phyloP scores from a whole-genome alignment of 2,797 vertebrate species.

The Lagocephalus sceleratus region DNA sequence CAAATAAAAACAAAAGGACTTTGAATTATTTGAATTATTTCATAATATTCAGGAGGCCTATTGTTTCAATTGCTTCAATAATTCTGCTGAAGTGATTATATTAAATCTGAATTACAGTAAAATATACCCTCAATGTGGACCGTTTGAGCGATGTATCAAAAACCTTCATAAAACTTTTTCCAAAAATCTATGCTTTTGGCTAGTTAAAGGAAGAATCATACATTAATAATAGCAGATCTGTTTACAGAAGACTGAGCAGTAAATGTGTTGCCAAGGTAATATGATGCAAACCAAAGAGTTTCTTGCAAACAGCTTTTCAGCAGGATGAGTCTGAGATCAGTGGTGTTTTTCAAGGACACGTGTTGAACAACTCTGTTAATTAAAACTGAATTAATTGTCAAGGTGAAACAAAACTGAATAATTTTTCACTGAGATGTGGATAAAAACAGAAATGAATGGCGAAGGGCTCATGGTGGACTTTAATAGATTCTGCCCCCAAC shows the following conservation, averaged over 20 bases:
- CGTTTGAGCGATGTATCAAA: too few species aligned
- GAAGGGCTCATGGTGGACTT: conserved; percentile 60
- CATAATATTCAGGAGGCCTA: too few species aligned
- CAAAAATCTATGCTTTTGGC: too few species aligned
- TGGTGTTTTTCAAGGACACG: conserved; percentile 29
- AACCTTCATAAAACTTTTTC: too few species aligned
- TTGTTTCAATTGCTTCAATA: too few species aligned
- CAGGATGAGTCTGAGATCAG: background rate
- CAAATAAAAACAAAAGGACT: too few species aligned
- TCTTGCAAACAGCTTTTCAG: conserved; percentile 10
- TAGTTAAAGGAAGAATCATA: background rate
- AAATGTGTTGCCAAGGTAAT: too few species aligned
- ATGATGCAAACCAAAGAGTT: background rate
- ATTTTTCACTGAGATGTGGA: conserved; percentile 50
- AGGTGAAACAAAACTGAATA: conserved; percentile 55
- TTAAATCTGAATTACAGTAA: too few species aligned
- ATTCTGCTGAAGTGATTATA: too few species aligned
- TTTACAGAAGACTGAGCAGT: background rate
- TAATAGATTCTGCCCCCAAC: conserved; percentile 67
- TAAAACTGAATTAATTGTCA: conserved; percentile 58
- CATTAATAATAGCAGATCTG: background rate
- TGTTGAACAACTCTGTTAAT: conserved; percentile 27
- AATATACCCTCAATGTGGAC: too few species aligned
- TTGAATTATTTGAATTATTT: too few species aligned
- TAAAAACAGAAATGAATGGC: conserved; percentile 59